Conservation (phyloP, 2,113 vertebrate genomes). For the Gnathonemus echidnorhynchus region DNA sequence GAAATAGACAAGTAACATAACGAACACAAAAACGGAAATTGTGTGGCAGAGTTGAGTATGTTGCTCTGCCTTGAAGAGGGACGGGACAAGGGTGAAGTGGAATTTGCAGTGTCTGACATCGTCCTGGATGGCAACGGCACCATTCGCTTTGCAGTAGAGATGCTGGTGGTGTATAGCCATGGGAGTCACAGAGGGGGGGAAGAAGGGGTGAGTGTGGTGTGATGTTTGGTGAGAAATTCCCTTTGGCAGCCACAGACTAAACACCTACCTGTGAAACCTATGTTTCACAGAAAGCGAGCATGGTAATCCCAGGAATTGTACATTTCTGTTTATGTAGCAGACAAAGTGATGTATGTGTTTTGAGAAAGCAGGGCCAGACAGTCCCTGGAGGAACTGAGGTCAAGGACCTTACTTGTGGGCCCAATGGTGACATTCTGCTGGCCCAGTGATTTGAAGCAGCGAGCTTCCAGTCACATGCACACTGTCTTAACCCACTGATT, state of each 20-base stretch:
- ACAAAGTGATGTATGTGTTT: background rate
- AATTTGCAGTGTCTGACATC: background rate
- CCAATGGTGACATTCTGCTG: background rate
- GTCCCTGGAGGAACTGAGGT: background rate
- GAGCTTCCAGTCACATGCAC: background rate
- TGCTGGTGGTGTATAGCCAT: background rate
- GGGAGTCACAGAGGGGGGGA: background rate
- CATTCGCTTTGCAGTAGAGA: constrained; percentile 5
- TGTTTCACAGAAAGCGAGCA: background rate
- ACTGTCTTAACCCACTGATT: background rate
- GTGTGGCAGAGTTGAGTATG: too few relatives aligned
- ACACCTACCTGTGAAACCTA: background rate
- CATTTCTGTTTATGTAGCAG: background rate
- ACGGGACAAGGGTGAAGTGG: background rate
- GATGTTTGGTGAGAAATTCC: background rate
- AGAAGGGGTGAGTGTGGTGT: background rate
- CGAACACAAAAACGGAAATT: background rate
- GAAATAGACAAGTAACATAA: background rate
- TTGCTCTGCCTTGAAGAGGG: background rate
- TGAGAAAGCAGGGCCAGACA: background rate
- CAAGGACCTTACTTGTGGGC: background rate
- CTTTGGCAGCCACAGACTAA: background rate
- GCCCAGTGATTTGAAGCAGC: background rate
- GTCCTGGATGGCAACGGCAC: background rate
- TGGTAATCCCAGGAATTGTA: background rate